Evolutionary conservation across 2,888 invertebrate genomes (phyloP), one percentile per base, ranked within the genome.

Genomic region (Emmelina monodactyla): DNA sequence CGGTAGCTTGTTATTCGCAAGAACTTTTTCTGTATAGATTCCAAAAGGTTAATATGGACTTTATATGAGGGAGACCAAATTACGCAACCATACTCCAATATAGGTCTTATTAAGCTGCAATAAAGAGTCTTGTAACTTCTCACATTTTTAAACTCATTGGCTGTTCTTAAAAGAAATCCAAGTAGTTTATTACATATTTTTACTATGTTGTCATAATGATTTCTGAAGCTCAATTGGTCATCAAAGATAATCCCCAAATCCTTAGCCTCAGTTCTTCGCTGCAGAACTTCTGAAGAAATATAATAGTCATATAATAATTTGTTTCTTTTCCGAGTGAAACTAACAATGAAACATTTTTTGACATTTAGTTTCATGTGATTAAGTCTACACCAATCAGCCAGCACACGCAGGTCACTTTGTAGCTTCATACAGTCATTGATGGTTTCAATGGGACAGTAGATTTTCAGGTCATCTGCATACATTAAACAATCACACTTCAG

Each of bases 401-500:
- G 19, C 5, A 19, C 9, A 19, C 5, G 5, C 5, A 19, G 19
- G 19, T 19, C 19, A 19, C 9, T 5, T 19, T 19, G 19, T 19
- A 19, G 5, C 5, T 19, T 9, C 5, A 19, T 19, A 28, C 10
- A 5, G 7, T 28, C 28, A 6, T 28, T 28, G 28, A 28, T 28
- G n/a, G 7, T 6, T 6, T 4, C 4, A 4, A 28, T 11, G 4
- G 11, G 5, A 28, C n/a, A 9, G n/a, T 9, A 28, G 5, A 11
- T 11, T 28, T 28, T 28, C 11, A 28, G n/a, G 11, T 28, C 28
- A 28, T 28, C 28, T 4, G 28, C 28, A 28, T 28, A 28, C n/a
- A 11, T 9, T 4, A 28, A 11, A 11, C 28, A 28, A 11, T 28
- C 4, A 28, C 28, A 28, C 3, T 6, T 4, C n/a, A 6, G 11